Conservation (phyloP, 2,888 invertebrate genomes). For the Ophion ventricosus region DNA sequence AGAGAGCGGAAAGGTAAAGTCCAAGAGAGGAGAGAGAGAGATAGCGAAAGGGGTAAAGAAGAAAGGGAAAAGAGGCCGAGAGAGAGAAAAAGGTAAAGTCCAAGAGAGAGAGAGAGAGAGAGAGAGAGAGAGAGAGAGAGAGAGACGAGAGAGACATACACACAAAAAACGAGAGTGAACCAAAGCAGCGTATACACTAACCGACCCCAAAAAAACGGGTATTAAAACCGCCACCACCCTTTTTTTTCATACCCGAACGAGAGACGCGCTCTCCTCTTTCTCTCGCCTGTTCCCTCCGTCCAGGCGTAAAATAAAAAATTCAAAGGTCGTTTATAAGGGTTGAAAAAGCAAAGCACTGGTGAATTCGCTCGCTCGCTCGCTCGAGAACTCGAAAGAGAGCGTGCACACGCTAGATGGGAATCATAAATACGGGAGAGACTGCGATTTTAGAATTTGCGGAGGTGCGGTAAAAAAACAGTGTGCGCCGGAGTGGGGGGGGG, state of each 20-base stretch:
- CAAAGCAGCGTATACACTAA: constrained; percentile 51
- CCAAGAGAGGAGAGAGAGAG: too few relatives aligned
- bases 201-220: constrained; percentile 63
- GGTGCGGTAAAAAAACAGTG: constrained; percentile 26
- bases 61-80: too few relatives aligned
- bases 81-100: background rate
- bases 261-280: constrained; percentile 13
- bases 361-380: constrained; percentile 6
- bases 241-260: constrained; percentile 24
- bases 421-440: constrained; percentile 64
- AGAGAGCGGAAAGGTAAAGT: too few relatives aligned
- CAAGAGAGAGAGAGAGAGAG: background rate
- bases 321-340: constrained; percentile 65
- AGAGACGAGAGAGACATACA: constrained; percentile 9
- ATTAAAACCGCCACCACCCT: constrained; percentile 55
- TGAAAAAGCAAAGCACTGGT: constrained; percentile 52
- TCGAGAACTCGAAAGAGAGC: constrained; percentile 21
- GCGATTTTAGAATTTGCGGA: constrained; percentile 59
- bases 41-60: too few relatives aligned
- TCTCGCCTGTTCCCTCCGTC: constrained; percentile 42
- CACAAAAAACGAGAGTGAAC: constrained; percentile 3
- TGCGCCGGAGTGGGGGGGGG: background rate
- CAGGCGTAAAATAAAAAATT: constrained; percentile 65
- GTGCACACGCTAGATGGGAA: constrained; percentile 60
- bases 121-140: constrained; percentile 7